Conservation (phyloP, 2,888 invertebrate genomes). For the Diloba caeruleocephala region DNA sequence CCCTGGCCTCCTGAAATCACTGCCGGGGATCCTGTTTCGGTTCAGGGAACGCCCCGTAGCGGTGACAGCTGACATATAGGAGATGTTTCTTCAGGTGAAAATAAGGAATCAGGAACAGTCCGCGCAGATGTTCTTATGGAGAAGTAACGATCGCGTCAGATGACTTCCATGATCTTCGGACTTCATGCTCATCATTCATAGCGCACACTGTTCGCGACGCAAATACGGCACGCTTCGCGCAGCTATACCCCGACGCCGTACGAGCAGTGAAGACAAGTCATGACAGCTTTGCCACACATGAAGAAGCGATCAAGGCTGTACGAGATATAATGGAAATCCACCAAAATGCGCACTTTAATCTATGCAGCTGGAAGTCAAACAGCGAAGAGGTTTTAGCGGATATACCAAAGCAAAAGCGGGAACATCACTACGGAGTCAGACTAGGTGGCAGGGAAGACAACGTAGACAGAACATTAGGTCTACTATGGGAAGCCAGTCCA, state of each 20-base stretch:
- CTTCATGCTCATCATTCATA: background rate
- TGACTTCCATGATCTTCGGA: background rate
- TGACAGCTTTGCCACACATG: background rate
- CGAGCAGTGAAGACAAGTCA: background rate
- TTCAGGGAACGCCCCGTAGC: too few relatives aligned
- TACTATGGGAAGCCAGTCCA: background rate
- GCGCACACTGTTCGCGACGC: background rate
- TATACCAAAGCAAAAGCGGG: background rate
- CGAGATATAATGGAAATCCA: background rate
- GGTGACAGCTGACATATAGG: too few relatives aligned
- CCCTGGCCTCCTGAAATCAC: background rate
- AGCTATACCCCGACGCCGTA: background rate
- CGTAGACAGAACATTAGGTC: background rate
- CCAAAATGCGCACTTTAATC: background rate
- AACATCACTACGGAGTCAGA: background rate
- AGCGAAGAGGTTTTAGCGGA: background rate
- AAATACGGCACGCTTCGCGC: background rate
- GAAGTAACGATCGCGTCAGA: background rate
- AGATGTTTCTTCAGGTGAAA: background rate
- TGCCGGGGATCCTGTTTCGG: background rate
- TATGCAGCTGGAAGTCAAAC: background rate
- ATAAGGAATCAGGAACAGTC: background rate
- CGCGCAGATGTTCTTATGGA: background rate
- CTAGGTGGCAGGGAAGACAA: background rate
- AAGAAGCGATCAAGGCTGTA: background rate